Percentiles rank a stretch among this genome's conserved stretches.
Conservation (phyloP, 92 coral and sea anemone genomes). For the Bergia sp. region DNA sequence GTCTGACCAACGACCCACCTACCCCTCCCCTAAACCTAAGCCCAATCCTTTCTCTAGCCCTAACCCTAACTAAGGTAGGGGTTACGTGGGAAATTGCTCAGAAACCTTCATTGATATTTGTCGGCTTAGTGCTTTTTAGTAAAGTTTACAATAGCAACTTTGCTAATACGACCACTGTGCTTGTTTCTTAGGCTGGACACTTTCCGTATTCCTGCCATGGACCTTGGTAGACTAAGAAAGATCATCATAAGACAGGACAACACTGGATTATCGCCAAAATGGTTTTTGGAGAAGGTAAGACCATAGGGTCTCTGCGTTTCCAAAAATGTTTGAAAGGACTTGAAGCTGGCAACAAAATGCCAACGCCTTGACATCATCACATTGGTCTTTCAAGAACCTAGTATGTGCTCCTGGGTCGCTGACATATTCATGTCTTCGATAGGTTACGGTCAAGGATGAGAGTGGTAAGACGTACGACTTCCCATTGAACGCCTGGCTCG, state of each 20-base stretch:
- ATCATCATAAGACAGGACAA: conserved; percentile 73
- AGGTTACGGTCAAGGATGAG: conserved; percentile 78
- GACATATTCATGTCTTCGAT: neutral
- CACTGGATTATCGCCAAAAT: conserved; percentile 77
- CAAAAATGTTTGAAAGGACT: neutral
- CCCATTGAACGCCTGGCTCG: conserved; percentile 80
- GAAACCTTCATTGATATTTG: neutral
- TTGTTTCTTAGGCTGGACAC: conserved; percentile 66
- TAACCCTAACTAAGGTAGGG: no score
- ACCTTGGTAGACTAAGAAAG: conserved; percentile 72
- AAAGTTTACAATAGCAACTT: neutral
- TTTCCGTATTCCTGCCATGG: conserved; percentile 83
- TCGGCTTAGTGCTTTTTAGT: neutral
- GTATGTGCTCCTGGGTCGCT: neutral
- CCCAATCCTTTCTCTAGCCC: no score
- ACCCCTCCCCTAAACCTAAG: no score
- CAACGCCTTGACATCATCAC: neutral
- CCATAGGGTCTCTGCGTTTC: neutral
- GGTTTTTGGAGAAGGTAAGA: conserved; percentile 82
- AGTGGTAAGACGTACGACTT: conserved; percentile 67
- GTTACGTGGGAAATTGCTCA: no score
- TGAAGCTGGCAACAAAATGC: neutral
- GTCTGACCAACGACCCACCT: no score
- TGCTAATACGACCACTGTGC: neutral
- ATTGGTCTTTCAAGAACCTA: neutral